Evolutionary conservation across 2,797 vertebrate species (phyloP), one percentile per base, ranked within the genome.

Genomic region (Carduelis carduelis): DNA sequence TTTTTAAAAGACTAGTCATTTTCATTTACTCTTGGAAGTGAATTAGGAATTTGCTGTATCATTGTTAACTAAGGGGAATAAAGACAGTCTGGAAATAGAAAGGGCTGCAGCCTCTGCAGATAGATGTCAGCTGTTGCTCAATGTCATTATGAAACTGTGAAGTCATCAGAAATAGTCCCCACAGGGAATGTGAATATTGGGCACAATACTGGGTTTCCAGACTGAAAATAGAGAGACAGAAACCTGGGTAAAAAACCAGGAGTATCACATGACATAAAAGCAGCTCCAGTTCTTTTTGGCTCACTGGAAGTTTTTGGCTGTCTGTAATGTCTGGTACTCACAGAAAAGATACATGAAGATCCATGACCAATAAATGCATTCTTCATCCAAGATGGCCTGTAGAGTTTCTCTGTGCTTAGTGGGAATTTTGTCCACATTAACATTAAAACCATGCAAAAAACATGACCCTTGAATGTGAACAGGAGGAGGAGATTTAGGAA

Each of bases 401-500:
- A 72, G 32, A 63, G 52, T 91, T 87, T 78, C 64, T 57, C 14
- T 89, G 8, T 7, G 7, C 50, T 74, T 5, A 8, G 53, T 85
- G 88, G 79, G 75, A 93, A 78, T 63, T 76, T 84, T 35, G 47
- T 90, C 27, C 89, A 28, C 74, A 44, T 77, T 91, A 90, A 50
- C 57, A 87, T 3, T 83, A 80, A 85, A 91, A 49, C 57, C 50
- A 86, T 77, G 69, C 65, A 87, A 92, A 92, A 83, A 96, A 79
- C 84, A 49, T 35, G 78, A 81, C 72, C 77, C 87, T 63, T 90
- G 69, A 89, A 90, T 87, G 47, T 41, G 86, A 93, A 59, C 26
- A 90, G 81, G 84, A 95, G 64, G 83, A 94, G 90, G 83, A 92
- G 91, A 96, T 91, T 83, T 71, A 76, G 66, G 72, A 92, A 81